Evolutionary conservation across 2,888 invertebrate genomes (phyloP).

Genomic region (Zhengitettix transpicula): DNA sequence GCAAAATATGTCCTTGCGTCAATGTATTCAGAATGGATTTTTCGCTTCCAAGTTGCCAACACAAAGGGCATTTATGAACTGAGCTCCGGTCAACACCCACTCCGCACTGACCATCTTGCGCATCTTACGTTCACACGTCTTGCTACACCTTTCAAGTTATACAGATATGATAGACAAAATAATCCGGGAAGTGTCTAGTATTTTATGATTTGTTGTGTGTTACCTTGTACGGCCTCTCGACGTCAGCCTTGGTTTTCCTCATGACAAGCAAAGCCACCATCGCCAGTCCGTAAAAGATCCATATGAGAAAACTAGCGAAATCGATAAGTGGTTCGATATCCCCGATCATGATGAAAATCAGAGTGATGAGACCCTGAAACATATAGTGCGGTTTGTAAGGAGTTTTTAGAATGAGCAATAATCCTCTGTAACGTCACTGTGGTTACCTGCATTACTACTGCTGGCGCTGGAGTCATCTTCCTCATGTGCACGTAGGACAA

Average conservation of each 20-base stretch:
- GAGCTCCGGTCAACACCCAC: too few relatives aligned
- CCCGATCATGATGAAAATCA: constrained; percentile 52
- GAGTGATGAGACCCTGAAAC: constrained; percentile 44
- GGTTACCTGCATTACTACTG: constrained; percentile 59
- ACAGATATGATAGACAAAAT: too few relatives aligned
- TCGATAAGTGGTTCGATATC: constrained; percentile 63
- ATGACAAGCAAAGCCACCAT: constrained; percentile 63
- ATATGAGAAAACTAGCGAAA: constrained; percentile 73
- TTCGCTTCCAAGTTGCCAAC: too few relatives aligned
- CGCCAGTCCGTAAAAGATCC: constrained; percentile 73
- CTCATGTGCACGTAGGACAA: constrained; percentile 63
- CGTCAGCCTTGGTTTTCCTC: constrained; percentile 48
- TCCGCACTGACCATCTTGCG: too few relatives aligned
- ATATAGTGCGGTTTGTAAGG: too few relatives aligned
- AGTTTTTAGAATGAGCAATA: not conserved
- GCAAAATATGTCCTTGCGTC: too few relatives aligned
- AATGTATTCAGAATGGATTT: too few relatives aligned
- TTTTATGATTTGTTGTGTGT: constrained; percentile 2
- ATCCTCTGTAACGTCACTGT: not conserved
- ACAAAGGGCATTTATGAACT: too few relatives aligned
- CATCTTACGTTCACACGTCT: too few relatives aligned
- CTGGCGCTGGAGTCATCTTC: constrained; percentile 60
- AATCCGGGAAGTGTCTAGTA: too few relatives aligned
- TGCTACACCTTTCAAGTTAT: too few relatives aligned
- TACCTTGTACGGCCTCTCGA: constrained; percentile 52